A percentile compares a stretch with the other conserved stretches of the same genome.
These are phyloP conservation scores for Mya arenaria DNA, from an alignment of 1,140 invertebrate species.

Conservation along the genomic window DNA sequence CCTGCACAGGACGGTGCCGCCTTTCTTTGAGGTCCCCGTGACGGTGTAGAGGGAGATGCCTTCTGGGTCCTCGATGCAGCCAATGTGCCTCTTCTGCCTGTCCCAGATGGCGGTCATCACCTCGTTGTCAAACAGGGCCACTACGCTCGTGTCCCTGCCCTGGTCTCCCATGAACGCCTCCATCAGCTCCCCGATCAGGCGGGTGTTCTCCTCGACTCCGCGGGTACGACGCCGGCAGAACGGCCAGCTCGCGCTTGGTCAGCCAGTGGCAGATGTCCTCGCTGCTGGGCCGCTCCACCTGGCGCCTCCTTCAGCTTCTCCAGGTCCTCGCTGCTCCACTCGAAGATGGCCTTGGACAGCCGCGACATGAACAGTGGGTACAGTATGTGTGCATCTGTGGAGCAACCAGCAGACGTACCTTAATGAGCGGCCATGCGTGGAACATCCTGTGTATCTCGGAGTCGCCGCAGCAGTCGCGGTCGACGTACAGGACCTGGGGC, in stretches of 20 bases:
- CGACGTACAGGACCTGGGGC: conserved; percentile 53
- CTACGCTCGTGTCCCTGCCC: neutral
- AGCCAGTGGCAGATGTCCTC: conserved; percentile 10
- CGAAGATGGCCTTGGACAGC: conserved; percentile 63
- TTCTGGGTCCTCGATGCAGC: conserved; percentile 62
- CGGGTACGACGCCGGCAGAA: conserved; percentile 64
- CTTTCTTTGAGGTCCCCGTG: conserved; percentile 41
- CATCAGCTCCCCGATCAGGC: conserved; percentile 24
- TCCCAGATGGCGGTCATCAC: conserved; percentile 18
- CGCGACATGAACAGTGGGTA: conserved; percentile 62
- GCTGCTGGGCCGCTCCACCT: conserved; percentile 1
- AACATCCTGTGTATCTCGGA: conserved; percentile 12
- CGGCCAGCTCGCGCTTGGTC: conserved; percentile 49
- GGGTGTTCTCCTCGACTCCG: conserved; percentile 30
- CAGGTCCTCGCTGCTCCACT: conserved; percentile 57
- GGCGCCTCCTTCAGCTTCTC: conserved; percentile 30
- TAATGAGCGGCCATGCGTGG: conserved; percentile 21
- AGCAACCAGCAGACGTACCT: conserved; percentile 52
- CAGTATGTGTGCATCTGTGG: conserved; percentile 62
- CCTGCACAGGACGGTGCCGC: neutral
- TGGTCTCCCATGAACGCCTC: neutral
- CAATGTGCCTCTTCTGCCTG: conserved; percentile 30
- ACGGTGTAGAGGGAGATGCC: conserved; percentile 55
- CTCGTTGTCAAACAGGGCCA: conserved; percentile 16
- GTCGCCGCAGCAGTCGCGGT: conserved; percentile 16